Percentiles rank a stretch among this genome's conserved stretches.
phyloP scores from a whole-genome alignment of 1,140 invertebrate species.

The Drosophila pruinosa region DNA sequence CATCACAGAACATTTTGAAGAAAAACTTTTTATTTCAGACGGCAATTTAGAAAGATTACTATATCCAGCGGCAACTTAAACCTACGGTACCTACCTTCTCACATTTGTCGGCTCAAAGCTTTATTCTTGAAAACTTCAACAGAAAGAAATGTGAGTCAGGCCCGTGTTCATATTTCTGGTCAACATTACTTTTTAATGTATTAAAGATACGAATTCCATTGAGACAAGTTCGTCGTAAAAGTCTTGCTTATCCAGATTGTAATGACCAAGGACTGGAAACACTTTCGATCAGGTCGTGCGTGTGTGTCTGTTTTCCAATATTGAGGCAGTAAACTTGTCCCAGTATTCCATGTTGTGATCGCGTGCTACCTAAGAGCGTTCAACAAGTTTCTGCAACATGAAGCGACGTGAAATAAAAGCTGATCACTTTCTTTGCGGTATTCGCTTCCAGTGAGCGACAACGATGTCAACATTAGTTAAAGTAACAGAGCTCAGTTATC shows the following conservation, averaged over 20 bases:
- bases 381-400: constrained; percentile 55
- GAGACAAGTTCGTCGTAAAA: constrained; percentile 67
- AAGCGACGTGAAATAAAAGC: constrained; percentile 47
- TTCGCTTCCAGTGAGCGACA: constrained; percentile 38
- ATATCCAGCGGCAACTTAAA: too few species aligned
- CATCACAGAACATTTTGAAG: too few species aligned
- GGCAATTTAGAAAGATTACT: too few species aligned
- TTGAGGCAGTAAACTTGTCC: constrained; percentile 47
- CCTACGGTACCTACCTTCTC: too few species aligned
- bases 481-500: constrained; percentile 54
- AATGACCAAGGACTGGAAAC: constrained; percentile 60
- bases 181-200: constrained; percentile 72
- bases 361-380: constrained; percentile 55
- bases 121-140: not conserved
- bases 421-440: constrained; percentile 67
- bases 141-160: too few species aligned
- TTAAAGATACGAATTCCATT: constrained; percentile 39
- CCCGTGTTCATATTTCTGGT: constrained; percentile 44
- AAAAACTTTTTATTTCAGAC: too few species aligned
- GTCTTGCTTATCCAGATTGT: constrained; percentile 46
- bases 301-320: constrained; percentile 21
- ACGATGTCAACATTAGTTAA: constrained; percentile 13
- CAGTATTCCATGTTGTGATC: constrained; percentile 45
- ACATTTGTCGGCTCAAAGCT: not conserved
- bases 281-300: constrained; percentile 61